Percentiles rank a stretch among this genome's conserved stretches.
phyloP scores from a whole-genome alignment of 2,113 vertebrate genomes.

The Poecile atricapillus region DNA sequence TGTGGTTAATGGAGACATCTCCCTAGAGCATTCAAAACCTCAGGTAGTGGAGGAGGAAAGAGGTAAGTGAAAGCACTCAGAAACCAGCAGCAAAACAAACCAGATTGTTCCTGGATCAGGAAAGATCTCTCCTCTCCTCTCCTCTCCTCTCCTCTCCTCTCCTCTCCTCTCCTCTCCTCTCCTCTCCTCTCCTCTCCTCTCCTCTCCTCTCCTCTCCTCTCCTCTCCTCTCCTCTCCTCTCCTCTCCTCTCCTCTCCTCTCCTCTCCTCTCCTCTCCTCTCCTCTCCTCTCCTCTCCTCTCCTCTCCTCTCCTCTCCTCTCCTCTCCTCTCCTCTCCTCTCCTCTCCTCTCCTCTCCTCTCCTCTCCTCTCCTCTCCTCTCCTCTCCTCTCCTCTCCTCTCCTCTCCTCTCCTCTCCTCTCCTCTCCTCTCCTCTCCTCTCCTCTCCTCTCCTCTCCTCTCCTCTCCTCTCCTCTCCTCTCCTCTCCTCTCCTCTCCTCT shows the following conservation, averaged over 20 bases:
- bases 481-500: background rate
- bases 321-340: background rate
- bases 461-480: background rate
- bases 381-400: background rate
- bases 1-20: conserved; percentile 57
- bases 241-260: no score
- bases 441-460: background rate
- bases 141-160: background rate
- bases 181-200: background rate
- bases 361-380: background rate
- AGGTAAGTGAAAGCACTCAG: conserved; percentile 38
- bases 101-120: background rate
- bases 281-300: background rate
- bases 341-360: background rate
- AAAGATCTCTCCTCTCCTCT: background rate
- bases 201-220: no score
- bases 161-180: background rate
- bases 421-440: background rate
- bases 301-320: background rate
- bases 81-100: conserved; percentile 7
- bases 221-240: no score
- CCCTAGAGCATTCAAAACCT: conserved; percentile 15
- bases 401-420: background rate
- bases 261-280: background rate
- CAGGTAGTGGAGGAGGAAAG: conserved; percentile 48